Base-by-base conservation (phyloP, 2,113 vertebrate species). In the Chaetodon auriga region DNA sequence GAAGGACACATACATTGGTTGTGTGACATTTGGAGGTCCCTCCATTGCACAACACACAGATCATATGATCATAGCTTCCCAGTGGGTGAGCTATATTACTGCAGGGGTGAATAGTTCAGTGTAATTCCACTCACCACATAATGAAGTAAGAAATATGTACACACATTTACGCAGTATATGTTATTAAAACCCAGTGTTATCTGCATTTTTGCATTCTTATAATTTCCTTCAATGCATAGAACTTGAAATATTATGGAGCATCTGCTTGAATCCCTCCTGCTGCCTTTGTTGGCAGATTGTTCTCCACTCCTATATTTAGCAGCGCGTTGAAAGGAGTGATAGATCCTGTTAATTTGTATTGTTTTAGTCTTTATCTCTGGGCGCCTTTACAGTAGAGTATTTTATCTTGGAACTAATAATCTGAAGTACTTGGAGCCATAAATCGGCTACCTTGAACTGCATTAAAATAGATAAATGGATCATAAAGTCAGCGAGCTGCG, bases 231-330 rank as follows among this genome's bases (percentile, higher is more conserved):
- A 64, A 18, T 45, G 41, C 60, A 45, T 46, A 23, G 36, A 9
- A 46, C 19, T 68, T 19, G 18, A 54, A 62, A 18, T 58, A 35
- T 36, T 21, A 18, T 13, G 7, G 70, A 49, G 68, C 51, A 46
- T 66, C 38, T 82, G 62, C 62, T 76, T 35, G 21, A 51, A 69
- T 70, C 54, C 21, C 49, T 69, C 64, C 58, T 36, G 60, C 60
- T 55, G 65, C 60, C 21, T 55, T 74, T 68, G 69, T 71, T 68
- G 68, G 38, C 57, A 79, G n/a, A 38, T 48, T 21, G 35, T 68
- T 80, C 82, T 54, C n/a, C 58, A 36, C 54, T n/a, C 58, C 68
- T 84, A 61, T 80, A 72, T 84, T 75, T 78, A 82, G 54, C 81
- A 14, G 38, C 70, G 70, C 16, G 11, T 65, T 16, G 68, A 65